A percentile compares a stretch with the other conserved stretches of the same genome.
Conservation (phyloP, 2,888 invertebrate genomes). For the Drosophila mayaguana region DNA sequence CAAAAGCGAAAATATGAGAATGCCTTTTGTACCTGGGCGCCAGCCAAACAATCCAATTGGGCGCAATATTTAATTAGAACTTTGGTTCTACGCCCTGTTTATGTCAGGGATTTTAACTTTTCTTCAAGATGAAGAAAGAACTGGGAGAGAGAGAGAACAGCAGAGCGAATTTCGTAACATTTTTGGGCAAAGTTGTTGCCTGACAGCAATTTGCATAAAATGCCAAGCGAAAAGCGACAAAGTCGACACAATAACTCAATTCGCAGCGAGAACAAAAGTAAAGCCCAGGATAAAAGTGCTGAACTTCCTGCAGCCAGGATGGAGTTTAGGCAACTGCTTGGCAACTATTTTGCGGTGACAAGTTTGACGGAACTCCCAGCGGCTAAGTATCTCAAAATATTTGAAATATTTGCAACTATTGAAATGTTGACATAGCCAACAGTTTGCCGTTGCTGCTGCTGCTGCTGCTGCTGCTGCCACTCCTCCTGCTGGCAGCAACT, state of each 20-base stretch:
- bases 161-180: conserved; percentile 7
- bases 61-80: conserved; percentile 68
- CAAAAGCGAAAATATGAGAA: conserved; percentile 19
- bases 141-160: not conserved
- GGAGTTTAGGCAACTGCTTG: conserved; percentile 49
- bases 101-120: conserved; percentile 44
- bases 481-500: conserved; percentile 6
- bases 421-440: conserved; percentile 64
- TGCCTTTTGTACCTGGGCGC: conserved; percentile 14
- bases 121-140: not conserved
- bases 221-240: conserved; percentile 38
- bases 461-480: not conserved
- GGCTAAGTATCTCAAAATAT: conserved; percentile 60
- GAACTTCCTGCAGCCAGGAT: conserved; percentile 57
- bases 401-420: conserved; percentile 65
- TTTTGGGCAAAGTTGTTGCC: conserved; percentile 35
- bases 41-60: conserved; percentile 63
- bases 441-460: conserved; percentile 26
- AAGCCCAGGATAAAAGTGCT: conserved; percentile 34
- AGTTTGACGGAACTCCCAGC: conserved; percentile 58
- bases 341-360: conserved; percentile 71
- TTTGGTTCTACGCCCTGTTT: conserved; percentile 34
- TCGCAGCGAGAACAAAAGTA: conserved; percentile 55
- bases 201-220: conserved; percentile 63
- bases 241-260: conserved; percentile 74